These are phyloP conservation scores for Amazona ochrocephala DNA, from an alignment of 2,797 vertebrate genomes.

Conservation along the genomic window DNA sequence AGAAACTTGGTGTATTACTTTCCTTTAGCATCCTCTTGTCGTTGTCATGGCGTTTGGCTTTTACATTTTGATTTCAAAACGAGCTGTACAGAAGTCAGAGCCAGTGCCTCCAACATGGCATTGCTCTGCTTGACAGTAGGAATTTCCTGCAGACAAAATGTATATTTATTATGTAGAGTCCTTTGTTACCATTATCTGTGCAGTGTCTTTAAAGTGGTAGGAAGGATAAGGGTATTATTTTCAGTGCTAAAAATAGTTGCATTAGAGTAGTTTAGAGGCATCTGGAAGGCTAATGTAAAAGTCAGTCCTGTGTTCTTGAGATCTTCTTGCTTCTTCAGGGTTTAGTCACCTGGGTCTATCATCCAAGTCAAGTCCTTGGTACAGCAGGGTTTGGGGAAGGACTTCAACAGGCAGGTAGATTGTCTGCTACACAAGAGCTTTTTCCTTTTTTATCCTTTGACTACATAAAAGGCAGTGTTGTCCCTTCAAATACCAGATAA, in stretches of 20 bases:
- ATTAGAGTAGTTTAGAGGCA: not conserved
- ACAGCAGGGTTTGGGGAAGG: not conserved
- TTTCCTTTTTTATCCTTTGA: not conserved
- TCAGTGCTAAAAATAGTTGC: not conserved
- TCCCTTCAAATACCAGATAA: slow-evolving; percentile 27
- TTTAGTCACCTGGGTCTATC: not conserved
- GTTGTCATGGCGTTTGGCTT: not conserved
- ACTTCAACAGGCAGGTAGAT: not conserved
- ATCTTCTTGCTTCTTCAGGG: not conserved
- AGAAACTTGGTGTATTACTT: not conserved
- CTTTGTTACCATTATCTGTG: not conserved
- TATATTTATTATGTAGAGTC: not conserved
- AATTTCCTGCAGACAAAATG: not conserved
- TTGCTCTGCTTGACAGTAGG: not conserved
- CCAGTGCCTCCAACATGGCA: not conserved
- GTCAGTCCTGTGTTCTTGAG: not conserved
- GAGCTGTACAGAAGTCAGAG: not conserved
- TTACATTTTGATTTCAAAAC: not conserved
- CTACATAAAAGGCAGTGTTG: not conserved
- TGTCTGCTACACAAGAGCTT: not conserved
- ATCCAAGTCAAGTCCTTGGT: not conserved
- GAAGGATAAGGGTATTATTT: not conserved
- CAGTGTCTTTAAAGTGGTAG: not conserved
- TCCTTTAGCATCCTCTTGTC: not conserved
- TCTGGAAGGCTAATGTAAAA: not conserved